Evolutionary conservation across 2,797 vertebrate species (phyloP).

Genomic region (Phataginus tricuspis): DNA sequence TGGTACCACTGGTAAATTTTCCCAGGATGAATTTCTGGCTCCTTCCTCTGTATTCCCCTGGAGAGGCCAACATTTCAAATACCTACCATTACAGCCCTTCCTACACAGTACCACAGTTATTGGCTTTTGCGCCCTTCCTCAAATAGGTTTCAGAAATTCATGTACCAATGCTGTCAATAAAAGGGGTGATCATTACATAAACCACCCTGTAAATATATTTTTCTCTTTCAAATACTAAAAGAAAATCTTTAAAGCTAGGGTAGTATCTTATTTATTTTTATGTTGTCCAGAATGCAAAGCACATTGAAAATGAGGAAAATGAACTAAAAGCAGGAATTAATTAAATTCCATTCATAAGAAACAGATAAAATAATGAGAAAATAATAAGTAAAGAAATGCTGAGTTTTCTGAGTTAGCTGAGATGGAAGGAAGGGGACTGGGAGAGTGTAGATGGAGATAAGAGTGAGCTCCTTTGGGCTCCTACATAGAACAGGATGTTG

Average conservation of each 20-base stretch:
- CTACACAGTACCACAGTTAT: not conserved
- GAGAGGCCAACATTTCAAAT: not conserved
- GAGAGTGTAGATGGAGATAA: not conserved
- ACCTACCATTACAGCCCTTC: not conserved
- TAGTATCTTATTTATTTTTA: not conserved
- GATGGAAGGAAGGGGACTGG: not conserved
- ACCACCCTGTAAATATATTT: not conserved
- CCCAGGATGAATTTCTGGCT: not conserved
- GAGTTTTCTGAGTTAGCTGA: not conserved
- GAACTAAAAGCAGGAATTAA: not conserved
- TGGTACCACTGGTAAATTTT: constrained; percentile 5
- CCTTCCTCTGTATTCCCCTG: not conserved
- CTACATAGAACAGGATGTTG: not conserved
- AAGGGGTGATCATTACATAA: not conserved
- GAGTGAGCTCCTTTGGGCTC: not conserved
- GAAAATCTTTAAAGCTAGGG: not conserved
- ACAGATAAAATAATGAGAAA: not conserved
- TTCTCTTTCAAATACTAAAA: not conserved
- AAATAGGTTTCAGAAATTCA: not conserved
- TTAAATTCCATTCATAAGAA: not conserved
- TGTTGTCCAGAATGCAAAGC: not conserved
- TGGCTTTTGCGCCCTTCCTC: not conserved
- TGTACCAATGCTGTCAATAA: not conserved
- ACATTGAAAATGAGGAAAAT: not conserved
- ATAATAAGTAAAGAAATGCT: not conserved